Evolutionary conservation across 2,113 vertebrate species (phyloP).

Genomic region (Catharus bicknelli): DNA sequence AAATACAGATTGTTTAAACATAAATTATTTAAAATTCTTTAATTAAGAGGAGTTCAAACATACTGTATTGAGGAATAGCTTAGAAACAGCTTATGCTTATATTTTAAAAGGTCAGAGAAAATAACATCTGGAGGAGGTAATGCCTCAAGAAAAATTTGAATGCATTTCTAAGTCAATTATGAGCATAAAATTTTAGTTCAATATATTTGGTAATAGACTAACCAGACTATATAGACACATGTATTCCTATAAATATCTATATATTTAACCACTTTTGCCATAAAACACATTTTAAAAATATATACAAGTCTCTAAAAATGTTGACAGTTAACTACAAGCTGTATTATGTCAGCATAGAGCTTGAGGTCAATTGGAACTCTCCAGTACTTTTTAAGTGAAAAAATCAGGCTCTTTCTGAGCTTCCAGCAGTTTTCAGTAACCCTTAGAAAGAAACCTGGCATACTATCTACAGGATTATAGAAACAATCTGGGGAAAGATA

Average conservation of each 20-base stretch:
- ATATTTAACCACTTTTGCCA: background rate
- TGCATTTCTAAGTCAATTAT: background rate
- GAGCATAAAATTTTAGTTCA: background rate
- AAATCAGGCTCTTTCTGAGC: background rate
- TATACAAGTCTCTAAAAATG: background rate
- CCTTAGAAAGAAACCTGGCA: background rate
- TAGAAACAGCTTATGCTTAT: background rate
- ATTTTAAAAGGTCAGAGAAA: background rate
- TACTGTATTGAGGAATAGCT: background rate
- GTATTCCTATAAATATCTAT: background rate
- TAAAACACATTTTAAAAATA: constrained; percentile 46
- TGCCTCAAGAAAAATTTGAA: background rate
- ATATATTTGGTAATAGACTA: background rate
- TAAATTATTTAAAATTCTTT: background rate
- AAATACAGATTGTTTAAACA: background rate
- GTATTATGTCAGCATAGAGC: background rate
- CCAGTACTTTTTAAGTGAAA: background rate
- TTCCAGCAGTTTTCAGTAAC: background rate
- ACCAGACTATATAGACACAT: background rate
- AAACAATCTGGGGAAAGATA: background rate
- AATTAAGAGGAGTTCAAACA: background rate
- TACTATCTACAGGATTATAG: background rate
- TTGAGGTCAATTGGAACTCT: background rate
- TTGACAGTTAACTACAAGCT: background rate
- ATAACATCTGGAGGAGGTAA: background rate